A percentile compares a stretch with the other conserved stretches of the same genome.
phyloP scores from a whole-genome alignment of 2,888 invertebrate genomes.

The Alloscopus bannaensis region DNA sequence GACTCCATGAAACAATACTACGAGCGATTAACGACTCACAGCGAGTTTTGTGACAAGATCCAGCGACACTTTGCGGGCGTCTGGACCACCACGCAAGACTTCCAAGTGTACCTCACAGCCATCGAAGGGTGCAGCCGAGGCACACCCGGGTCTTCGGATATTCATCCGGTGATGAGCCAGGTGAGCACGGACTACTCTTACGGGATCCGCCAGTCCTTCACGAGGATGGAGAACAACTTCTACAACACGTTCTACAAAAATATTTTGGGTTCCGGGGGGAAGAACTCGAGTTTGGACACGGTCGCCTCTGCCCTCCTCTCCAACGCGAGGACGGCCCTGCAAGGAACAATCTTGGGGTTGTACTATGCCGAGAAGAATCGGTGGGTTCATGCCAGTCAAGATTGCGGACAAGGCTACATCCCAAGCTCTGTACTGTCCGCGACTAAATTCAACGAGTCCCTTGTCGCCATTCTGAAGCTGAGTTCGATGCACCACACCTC shows the following conservation, averaged over 20 bases:
- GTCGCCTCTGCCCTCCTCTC: conserved; percentile 62
- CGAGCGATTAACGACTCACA: conserved; percentile 4
- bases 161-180: conserved; percentile 9
- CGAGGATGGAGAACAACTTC: conserved; percentile 71
- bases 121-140: conserved; percentile 53
- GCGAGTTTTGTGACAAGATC: conserved; percentile 67
- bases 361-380: conserved; percentile 71
- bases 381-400: conserved; percentile 66
- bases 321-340: conserved; percentile 67
- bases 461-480: conserved; percentile 33
- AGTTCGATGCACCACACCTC: conserved; percentile 8
- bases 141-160: conserved; percentile 30
- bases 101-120: conserved; percentile 55
- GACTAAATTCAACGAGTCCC: conserved; percentile 42
- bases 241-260: conserved; percentile 66
- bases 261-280: conserved; percentile 68
- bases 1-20: conserved; percentile 21
- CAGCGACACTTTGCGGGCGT: conserved; percentile 64
- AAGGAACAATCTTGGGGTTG: conserved; percentile 59
- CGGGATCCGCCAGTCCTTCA: conserved; percentile 66
- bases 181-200: conserved; percentile 39
- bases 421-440: conserved; percentile 62
- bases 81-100: conserved; percentile 45
- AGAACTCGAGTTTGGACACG: conserved; percentile 61
- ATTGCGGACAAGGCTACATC: conserved; percentile 52